phyloP scores from a whole-genome alignment of 2,797 vertebrate species.

The Aplochiton taeniatus region DNA sequence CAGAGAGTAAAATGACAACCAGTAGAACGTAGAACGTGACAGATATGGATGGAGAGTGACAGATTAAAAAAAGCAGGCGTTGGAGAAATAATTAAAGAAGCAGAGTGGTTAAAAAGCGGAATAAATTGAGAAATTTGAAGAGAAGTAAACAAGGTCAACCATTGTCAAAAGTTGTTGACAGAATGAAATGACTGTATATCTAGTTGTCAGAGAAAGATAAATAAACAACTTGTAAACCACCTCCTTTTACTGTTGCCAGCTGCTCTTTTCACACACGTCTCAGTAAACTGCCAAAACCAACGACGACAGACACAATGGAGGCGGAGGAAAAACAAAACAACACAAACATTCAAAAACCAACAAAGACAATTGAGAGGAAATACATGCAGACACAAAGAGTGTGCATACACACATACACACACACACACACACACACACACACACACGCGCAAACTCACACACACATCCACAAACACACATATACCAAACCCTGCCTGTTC shows the following conservation, averaged over 20 bases:
- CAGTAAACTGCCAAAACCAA: constrained; percentile 44
- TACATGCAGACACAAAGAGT: constrained; percentile 25
- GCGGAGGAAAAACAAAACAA: constrained; percentile 43
- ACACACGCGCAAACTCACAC: constrained; percentile 34
- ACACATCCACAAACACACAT: constrained; percentile 37
- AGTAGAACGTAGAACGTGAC: constrained; percentile 2
- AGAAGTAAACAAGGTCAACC: constrained; percentile 11
- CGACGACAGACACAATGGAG: constrained; percentile 46
- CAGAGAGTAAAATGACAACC: constrained; percentile 8
- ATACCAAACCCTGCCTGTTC: constrained; percentile 12
- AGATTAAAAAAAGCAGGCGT: constrained; percentile 13
- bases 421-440: constrained; percentile 12
- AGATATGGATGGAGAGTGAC: background rate
- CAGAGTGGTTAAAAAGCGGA: background rate
- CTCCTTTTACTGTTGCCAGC: constrained; percentile 41
- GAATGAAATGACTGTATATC: constrained; percentile 16
- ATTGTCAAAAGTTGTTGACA: constrained; percentile 26
- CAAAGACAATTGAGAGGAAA: background rate
- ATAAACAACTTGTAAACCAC: constrained; percentile 29
- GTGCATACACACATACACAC: constrained; percentile 23
- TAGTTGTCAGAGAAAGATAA: constrained; percentile 31
- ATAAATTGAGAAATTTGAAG: background rate
- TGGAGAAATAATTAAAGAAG: background rate
- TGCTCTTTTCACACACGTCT: constrained; percentile 31
- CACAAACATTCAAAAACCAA: constrained; percentile 1